Percentiles rank a stretch among this genome's conserved stretches.
These are phyloP conservation scores for Leptinotarsa lineolata DNA, from an alignment of 1,140 invertebrate species.

Conservation along the genomic window DNA sequence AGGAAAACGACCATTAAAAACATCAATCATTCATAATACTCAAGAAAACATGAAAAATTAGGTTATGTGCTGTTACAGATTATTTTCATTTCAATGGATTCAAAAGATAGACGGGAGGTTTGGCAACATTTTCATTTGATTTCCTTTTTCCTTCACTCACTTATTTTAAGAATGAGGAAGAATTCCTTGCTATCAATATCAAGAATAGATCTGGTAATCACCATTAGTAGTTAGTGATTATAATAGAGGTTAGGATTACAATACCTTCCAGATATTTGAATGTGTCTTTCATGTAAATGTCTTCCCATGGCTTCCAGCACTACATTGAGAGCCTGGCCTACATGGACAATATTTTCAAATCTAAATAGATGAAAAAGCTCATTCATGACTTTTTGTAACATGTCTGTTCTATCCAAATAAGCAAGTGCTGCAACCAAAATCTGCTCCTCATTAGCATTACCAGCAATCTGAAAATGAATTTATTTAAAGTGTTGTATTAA, in stretches of 20 bases:
- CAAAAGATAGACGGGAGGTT: too few relatives aligned
- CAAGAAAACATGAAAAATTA: too few relatives aligned
- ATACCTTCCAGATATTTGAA: slow-evolving; percentile 91
- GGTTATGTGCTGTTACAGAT: too few relatives aligned
- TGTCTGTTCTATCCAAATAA: slow-evolving; percentile 78
- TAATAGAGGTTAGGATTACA: not conserved
- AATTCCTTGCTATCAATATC: too few relatives aligned
- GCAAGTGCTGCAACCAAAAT: slow-evolving; percentile 80
- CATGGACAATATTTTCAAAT: slow-evolving; percentile 74
- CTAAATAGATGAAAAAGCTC: slow-evolving; percentile 90
- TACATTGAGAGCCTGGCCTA: slow-evolving; percentile 73
- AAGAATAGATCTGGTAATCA: not conserved
- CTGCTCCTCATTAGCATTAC: slow-evolving; percentile 89
- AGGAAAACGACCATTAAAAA: too few relatives aligned
- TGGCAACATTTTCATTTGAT: too few relatives aligned
- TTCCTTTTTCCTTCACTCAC: too few relatives aligned
- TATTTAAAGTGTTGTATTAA: not conserved
- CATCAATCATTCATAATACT: too few relatives aligned
- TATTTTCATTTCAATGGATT: too few relatives aligned
- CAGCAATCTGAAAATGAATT: slow-evolving; percentile 69
- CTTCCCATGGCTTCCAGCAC: slow-evolving; percentile 86
- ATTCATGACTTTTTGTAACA: slow-evolving; percentile 85
- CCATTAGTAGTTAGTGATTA: not conserved
- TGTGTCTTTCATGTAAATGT: slow-evolving; percentile 80
- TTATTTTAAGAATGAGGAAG: too few relatives aligned